phyloP scores from a whole-genome alignment of 1,140 invertebrate species.

The Contarinia nasturtii region DNA sequence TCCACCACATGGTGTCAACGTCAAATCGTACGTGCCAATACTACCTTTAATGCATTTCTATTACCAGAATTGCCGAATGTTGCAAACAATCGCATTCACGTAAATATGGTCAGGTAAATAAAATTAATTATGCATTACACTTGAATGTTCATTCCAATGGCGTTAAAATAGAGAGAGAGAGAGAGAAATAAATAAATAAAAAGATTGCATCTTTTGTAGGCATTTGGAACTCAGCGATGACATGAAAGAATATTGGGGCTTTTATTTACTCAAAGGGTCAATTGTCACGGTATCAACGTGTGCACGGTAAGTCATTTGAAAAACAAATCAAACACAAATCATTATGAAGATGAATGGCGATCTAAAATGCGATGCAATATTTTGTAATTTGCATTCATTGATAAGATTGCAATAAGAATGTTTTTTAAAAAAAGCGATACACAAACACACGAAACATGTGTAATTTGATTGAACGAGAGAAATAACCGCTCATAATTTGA shows the following conservation, averaged over 20 bases:
- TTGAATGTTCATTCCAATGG: too few species aligned
- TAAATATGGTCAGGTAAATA: conserved; percentile 46
- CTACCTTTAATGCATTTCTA: conserved; percentile 57
- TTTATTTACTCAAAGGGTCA: conserved; percentile 56
- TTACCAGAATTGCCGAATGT: conserved; percentile 37
- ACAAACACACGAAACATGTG: too few species aligned
- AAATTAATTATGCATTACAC: conserved; percentile 26
- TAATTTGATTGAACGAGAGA: too few species aligned
- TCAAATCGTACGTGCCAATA: conserved; percentile 46
- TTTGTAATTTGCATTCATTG: neutral
- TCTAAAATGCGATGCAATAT: neutral
- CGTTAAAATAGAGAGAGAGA: too few species aligned
- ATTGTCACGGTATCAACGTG: conserved; percentile 53
- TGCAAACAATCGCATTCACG: conserved; percentile 28
- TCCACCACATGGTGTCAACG: conserved; percentile 64
- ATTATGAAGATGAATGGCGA: neutral
- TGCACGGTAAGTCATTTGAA: conserved; percentile 31
- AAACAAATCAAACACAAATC: neutral
- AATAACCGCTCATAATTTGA: too few species aligned
- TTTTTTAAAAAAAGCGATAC: too few species aligned
- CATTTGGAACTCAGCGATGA: conserved; percentile 29
- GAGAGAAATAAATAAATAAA: too few species aligned
- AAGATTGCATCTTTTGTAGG: neutral
- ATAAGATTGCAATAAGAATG: neutral
- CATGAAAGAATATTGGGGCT: conserved; percentile 69